phyloP scores from a whole-genome alignment of 2,797 vertebrate genomes.

The Sciurus carolinensis region DNA sequence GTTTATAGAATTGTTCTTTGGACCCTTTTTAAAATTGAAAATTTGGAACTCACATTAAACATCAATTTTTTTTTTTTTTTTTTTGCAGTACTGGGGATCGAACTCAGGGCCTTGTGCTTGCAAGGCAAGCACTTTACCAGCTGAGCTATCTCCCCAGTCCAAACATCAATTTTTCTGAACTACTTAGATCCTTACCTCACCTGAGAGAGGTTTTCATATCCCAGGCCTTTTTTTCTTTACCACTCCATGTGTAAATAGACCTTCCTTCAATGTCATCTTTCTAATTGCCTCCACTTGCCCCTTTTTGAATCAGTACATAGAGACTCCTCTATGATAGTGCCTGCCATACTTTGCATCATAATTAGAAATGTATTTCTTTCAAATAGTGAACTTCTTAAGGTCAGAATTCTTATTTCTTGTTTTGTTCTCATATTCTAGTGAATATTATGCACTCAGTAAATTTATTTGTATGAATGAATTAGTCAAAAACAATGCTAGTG shows the following conservation, averaged over 20 bases:
- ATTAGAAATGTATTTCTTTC: constrained; percentile 46
- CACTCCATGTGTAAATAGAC: neutral
- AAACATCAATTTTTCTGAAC: constrained; percentile 9
- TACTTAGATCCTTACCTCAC: neutral
- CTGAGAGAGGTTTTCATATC: neutral
- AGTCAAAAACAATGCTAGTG: neutral
- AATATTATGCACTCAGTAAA: neutral
- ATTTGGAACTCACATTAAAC: constrained; percentile 2
- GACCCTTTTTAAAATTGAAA: constrained; percentile 2
- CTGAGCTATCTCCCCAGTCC: too few relatives aligned
- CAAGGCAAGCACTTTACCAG: too few relatives aligned
- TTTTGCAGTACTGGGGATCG: too few relatives aligned
- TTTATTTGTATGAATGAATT: constrained; percentile 46
- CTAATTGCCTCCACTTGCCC: neutral
- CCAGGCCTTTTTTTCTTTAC: constrained; percentile 21
- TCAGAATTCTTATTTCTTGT: constrained; percentile 41
- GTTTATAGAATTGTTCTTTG: neutral
- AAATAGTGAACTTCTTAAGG: constrained; percentile 5
- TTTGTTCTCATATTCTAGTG: neutral
- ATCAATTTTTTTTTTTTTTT: neutral
- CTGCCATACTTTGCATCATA: neutral
- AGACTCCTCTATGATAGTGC: neutral
- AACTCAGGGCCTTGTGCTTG: too few relatives aligned
- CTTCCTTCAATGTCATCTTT: neutral
- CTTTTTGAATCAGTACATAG: neutral